A percentile compares a stretch with the other conserved stretches of the same genome.
These are phyloP conservation scores for Toxostoma redivivum DNA, from an alignment of 2,113 vertebrate species.

Conservation along the genomic window DNA sequence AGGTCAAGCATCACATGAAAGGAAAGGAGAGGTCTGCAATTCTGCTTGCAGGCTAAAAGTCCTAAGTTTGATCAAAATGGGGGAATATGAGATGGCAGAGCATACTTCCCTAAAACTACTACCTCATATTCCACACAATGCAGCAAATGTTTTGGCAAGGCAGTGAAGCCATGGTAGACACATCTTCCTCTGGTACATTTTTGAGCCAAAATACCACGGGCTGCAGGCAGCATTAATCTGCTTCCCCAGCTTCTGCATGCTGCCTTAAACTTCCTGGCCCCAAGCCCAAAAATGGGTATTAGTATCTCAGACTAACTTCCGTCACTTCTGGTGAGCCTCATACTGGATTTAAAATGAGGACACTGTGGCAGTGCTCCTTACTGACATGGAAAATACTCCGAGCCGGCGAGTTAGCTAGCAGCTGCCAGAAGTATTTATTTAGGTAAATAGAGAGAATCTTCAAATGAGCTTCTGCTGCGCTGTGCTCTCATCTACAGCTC, in stretches of 20 bases:
- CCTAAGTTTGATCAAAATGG: background rate
- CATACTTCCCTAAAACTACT: background rate
- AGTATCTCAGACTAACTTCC: conserved; percentile 53
- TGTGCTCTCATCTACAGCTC: background rate
- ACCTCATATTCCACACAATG: background rate
- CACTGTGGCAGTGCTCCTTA: background rate
- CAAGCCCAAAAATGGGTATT: conserved; percentile 45
- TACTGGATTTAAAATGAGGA: conserved; percentile 54
- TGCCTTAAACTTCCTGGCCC: conserved; percentile 12
- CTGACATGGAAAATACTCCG: conserved; percentile 33
- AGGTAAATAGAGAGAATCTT: conserved; percentile 5
- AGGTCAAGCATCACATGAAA: background rate
- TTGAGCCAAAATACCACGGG: conserved; percentile 46
- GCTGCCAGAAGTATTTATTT: background rate
- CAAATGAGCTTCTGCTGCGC: rapidly evolving
- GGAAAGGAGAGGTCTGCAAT: background rate
- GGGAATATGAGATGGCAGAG: background rate
- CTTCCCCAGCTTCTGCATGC: background rate
- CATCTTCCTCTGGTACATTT: conserved; percentile 10
- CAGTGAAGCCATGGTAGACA: background rate
- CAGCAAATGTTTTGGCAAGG: background rate
- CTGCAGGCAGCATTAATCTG: conserved; percentile 32
- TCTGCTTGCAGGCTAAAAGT: rapidly evolving
- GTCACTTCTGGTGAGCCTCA: background rate
- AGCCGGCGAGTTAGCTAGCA: background rate